Base-by-base conservation (phyloP, 2,797 vertebrate genomes). In the Sparidentex hasta region DNA sequence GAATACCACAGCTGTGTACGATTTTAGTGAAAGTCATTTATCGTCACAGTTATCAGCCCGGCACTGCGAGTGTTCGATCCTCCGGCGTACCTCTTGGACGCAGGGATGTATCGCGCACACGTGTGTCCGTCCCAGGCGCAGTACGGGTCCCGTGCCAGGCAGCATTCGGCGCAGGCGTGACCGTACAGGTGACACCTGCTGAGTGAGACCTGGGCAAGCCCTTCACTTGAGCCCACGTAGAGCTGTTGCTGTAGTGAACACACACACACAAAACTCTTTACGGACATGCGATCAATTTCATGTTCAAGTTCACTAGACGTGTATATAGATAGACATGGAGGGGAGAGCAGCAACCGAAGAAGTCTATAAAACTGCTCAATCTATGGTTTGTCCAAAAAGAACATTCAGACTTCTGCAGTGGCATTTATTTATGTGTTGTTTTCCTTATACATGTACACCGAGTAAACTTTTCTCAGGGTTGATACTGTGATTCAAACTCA, bases 71-170 rank as follows among this genome's bases (percentile, higher is more conserved):
- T 55, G 7, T 18, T 33, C 4, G n/a, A 12, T 27, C 27, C 14
- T 21, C 5, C 9, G 8, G 8, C 50, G 21, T 76, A 99, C 98
- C 98, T 97, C 93, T 99, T 99, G 63, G 97, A 97, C 73, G 98
- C 96, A 21, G 98, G 97, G 59, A 97, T 87, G 64, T 99, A 99
- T 92, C 96, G 95, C 68, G 98, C 97, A 81, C 98, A 99, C 0
- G 96, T 95, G 82, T 94, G 95, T 92, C 98, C 98, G 52, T 99
- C 98, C 98, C 98, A 99, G 74, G 98, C 98, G 56, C 98, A 99
- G 91, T 99, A 99, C 1, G 98, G 98, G 90, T 99, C 98, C 90
- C 98, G 95, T 86, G 98, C 98, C 80, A 99, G 95, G 90, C 98
- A 99, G 90, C 98, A 99, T 75, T 99, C 98, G 7, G 98, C 97